Percentiles rank a stretch among this genome's conserved stretches.
phyloP scores from a whole-genome alignment of 1,140 invertebrate genomes.

The Pogonomyrmex barbatus region DNA sequence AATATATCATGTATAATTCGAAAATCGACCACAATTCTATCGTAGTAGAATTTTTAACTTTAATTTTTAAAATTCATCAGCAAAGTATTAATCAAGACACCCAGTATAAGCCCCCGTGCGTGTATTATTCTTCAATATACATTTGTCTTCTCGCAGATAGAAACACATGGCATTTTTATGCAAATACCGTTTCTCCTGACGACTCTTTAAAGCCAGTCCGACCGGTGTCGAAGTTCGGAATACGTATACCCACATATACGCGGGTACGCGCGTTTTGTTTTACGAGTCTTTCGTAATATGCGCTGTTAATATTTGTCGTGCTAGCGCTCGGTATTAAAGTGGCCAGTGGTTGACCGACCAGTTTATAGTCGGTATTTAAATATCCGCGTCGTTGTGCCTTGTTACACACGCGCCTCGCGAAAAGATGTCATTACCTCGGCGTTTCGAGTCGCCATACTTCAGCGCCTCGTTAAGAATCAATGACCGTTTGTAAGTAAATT shows the following conservation, averaged over 20 bases:
- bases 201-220: constrained; percentile 63
- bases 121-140: constrained; percentile 51
- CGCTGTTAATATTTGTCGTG: constrained; percentile 78
- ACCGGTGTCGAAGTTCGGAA: constrained; percentile 73
- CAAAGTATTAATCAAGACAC: background rate
- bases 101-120: background rate
- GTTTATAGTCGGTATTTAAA: constrained; percentile 71
- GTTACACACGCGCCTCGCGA: constrained; percentile 44
- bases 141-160: constrained; percentile 71
- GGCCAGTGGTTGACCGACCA: constrained; percentile 51
- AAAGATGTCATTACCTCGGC: constrained; percentile 63
- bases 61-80: background rate
- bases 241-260: constrained; percentile 43
- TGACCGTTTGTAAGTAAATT: constrained; percentile 1
- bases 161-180: constrained; percentile 82
- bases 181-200: constrained; percentile 75
- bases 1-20: background rate
- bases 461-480: constrained; percentile 61
- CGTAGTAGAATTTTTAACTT: background rate
- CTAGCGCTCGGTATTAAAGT: constrained; percentile 50
- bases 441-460: constrained; percentile 20
- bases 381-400: constrained; percentile 44
- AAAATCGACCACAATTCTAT: background rate
- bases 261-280: constrained; percentile 76
- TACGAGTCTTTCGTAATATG: constrained; percentile 76